Conservation (phyloP, 2,888 invertebrate species). For the Eupithecia exiguata region DNA sequence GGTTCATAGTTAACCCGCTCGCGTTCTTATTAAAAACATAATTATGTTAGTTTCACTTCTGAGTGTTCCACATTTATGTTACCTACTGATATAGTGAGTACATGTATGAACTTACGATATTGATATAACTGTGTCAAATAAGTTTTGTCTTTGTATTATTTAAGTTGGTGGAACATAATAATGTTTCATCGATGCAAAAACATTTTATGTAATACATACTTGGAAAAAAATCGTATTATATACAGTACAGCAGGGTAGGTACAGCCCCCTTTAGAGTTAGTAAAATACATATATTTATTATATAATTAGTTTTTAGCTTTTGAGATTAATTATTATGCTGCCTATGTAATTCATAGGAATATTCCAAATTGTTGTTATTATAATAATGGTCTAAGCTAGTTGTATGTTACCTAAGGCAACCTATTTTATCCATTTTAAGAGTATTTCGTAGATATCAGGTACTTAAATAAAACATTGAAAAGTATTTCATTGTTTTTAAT, state of each 20-base stretch:
- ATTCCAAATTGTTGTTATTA: constrained; percentile 15
- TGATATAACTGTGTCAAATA: not conserved
- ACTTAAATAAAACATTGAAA: constrained; percentile 21
- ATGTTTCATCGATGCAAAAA: not conserved
- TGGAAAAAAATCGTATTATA: not conserved
- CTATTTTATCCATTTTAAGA: constrained; percentile 34
- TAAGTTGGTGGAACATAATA: no score
- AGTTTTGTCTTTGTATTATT: not conserved
- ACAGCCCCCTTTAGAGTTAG: not conserved
- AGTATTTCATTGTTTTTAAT: not conserved
- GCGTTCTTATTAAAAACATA: not conserved
- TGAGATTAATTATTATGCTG: constrained; percentile 7
- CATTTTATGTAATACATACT: not conserved
- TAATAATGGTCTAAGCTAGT: constrained; percentile 11
- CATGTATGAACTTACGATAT: not conserved
- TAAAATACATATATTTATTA: not conserved
- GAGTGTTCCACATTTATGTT: not conserved
- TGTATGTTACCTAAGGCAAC: constrained; percentile 25
- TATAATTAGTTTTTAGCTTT: not conserved
- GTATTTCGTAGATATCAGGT: constrained; percentile 25
- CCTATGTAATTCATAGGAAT: not conserved
- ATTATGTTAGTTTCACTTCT: not conserved
- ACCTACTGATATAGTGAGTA: not conserved
- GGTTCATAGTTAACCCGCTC: not conserved
- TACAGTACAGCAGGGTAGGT: not conserved